Evolutionary conservation across 2,797 vertebrate species (phyloP).

Genomic region (Calcarius lapponicus): DNA sequence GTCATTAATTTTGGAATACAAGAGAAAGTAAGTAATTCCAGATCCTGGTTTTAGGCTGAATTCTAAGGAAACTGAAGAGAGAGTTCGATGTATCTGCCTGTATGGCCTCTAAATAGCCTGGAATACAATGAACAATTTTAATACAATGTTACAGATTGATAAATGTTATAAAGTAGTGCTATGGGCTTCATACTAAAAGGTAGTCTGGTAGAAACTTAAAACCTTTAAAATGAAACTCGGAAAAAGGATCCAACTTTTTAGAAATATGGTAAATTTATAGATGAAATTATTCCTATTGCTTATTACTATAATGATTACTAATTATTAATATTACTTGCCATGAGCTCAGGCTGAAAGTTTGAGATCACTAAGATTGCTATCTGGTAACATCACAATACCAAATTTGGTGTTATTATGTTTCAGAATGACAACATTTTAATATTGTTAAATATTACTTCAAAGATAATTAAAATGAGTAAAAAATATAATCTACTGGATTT

Average conservation of each 20-base stretch:
- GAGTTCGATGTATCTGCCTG: background rate
- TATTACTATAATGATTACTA: background rate
- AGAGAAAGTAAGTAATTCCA: background rate
- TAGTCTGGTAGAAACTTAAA: background rate
- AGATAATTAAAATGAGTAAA: background rate
- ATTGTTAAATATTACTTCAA: background rate
- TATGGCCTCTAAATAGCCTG: background rate
- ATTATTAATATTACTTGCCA: background rate
- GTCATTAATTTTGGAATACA: background rate
- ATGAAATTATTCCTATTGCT: background rate
- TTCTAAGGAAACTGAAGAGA: background rate
- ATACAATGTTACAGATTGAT: background rate
- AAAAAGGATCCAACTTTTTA: background rate
- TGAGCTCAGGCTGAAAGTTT: background rate
- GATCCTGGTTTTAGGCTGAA: background rate
- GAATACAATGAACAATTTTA: background rate
- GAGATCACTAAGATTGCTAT: background rate
- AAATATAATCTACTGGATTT: background rate
- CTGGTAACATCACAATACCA: background rate
- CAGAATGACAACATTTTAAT: background rate
- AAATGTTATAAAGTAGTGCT: background rate
- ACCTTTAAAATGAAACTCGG: background rate
- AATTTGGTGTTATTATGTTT: background rate
- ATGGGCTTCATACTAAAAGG: background rate
- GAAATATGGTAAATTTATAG: background rate